Percentiles rank a stretch among this genome's conserved stretches.
Conservation (phyloP, 2,888 invertebrate genomes). For the Clivina fossor region DNA sequence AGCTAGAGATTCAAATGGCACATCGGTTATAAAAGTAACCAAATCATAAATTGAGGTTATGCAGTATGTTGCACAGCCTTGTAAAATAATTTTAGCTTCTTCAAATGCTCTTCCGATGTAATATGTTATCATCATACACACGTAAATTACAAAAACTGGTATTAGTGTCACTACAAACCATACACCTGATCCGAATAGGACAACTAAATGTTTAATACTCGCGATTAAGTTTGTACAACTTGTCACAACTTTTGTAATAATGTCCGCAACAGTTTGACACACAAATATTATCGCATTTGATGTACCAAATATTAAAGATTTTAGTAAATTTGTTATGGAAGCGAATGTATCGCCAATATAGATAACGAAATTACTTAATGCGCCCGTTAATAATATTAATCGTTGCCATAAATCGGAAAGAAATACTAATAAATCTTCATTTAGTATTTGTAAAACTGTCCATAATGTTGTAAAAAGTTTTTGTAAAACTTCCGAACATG, state of each 20-base stretch:
- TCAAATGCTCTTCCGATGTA: constrained; percentile 36
- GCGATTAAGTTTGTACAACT: constrained; percentile 38
- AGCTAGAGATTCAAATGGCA: constrained; percentile 45
- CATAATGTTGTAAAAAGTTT: constrained; percentile 28
- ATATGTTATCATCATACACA: constrained; percentile 36
- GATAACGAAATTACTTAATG: constrained; percentile 13
- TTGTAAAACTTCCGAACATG: constrained; percentile 28
- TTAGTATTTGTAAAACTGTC: constrained; percentile 38
- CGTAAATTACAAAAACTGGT: constrained; percentile 42
- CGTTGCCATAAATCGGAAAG: constrained; percentile 40
- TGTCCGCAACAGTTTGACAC: constrained; percentile 3
- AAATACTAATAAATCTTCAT: constrained; percentile 44
- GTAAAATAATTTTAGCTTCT: constrained; percentile 26
- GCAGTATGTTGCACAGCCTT: constrained; percentile 6
- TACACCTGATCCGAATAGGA: constrained; percentile 46
- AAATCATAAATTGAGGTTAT: constrained; percentile 30
- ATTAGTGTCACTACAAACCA: constrained; percentile 46
- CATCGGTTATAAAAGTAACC: constrained; percentile 45
- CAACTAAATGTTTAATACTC: constrained; percentile 42
- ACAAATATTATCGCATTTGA: constrained; percentile 10
- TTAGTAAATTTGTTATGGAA: constrained; percentile 8
- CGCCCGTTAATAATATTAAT: constrained; percentile 13
- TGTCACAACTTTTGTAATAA: constrained; percentile 29
- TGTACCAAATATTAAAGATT: constrained; percentile 13
- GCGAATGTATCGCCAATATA: constrained; percentile 19